A percentile compares a stretch with the other conserved stretches of the same genome.
phyloP scores from a whole-genome alignment of 2,888 invertebrate genomes.

The Creontiades dilutus region DNA sequence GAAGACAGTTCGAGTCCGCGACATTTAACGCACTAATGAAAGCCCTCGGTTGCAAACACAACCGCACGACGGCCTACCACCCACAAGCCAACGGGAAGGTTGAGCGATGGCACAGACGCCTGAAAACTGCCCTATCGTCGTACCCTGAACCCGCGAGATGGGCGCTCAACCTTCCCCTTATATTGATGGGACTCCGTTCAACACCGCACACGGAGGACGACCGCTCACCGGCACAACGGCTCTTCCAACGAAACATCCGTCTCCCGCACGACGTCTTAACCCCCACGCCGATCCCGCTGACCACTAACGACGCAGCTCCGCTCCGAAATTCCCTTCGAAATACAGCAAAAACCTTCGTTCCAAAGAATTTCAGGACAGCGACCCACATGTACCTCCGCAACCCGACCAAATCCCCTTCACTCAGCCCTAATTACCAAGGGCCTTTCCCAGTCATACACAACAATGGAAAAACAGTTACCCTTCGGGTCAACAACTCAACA shows the following conservation, averaged over 20 bases:
- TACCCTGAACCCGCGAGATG: not conserved
- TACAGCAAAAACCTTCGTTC: no score
- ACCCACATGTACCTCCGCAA: no score
- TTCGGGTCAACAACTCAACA: no score
- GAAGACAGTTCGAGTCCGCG: not conserved
- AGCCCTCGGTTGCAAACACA: not conserved
- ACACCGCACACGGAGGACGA: not conserved
- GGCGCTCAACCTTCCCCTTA: not conserved
- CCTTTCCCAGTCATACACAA: no score
- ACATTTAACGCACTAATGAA: constrained; percentile 5
- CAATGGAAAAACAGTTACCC: no score
- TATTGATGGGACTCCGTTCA: constrained; percentile 7
- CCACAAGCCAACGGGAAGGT: not conserved
- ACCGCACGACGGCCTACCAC: not conserved
- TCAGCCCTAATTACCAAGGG: no score
- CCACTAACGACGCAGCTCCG: no score
- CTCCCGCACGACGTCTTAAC: no score
- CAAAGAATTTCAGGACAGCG: no score
- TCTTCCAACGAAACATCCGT: not conserved
- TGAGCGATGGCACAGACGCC: not conserved
- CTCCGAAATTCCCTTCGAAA: no score
- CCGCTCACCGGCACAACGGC: not conserved
- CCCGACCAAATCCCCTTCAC: no score
- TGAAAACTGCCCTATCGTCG: not conserved
- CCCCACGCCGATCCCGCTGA: no score